phyloP scores from a whole-genome alignment of 92 coral and sea anemone species.

The Zoanthus gigantus region DNA sequence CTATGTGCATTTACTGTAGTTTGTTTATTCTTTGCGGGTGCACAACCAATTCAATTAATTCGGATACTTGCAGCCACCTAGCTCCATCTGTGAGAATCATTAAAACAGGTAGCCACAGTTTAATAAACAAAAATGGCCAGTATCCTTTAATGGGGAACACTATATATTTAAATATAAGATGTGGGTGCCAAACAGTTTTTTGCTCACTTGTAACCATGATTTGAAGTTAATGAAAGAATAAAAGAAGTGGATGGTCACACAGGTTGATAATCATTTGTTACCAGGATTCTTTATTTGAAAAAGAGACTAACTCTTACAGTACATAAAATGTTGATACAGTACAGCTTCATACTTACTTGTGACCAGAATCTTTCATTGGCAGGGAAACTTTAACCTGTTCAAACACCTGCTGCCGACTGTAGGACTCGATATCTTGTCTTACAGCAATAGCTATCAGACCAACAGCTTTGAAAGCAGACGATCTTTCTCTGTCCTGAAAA shows the following conservation, averaged over 20 bases:
- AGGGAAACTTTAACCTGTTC: conserved; percentile 89
- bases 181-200: no score
- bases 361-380: conserved; percentile 97
- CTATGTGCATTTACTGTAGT: no score
- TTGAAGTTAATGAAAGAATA: no score
- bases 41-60: no score
- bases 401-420: conserved; percentile 77
- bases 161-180: no score
- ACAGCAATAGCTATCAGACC: conserved; percentile 97
- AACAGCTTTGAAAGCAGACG: conserved; percentile 96
- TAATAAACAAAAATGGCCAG: not conserved
- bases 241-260: no score
- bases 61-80: no score
- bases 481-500: conserved; percentile 90
- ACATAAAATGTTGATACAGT: not conserved
- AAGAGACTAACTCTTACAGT: not conserved
- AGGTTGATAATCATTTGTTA: no score
- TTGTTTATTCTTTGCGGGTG: no score
- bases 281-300: not conserved
- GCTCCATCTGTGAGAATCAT: no score
- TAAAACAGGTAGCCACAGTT: not conserved
- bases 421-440: conserved; percentile 84
- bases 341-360: not conserved
- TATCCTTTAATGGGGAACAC: not conserved
- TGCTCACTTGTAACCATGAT: no score